Evolutionary conservation across 2,113 vertebrate species (phyloP), one percentile per base, ranked within the genome.

Genomic region (Spea multiplicata): DNA sequence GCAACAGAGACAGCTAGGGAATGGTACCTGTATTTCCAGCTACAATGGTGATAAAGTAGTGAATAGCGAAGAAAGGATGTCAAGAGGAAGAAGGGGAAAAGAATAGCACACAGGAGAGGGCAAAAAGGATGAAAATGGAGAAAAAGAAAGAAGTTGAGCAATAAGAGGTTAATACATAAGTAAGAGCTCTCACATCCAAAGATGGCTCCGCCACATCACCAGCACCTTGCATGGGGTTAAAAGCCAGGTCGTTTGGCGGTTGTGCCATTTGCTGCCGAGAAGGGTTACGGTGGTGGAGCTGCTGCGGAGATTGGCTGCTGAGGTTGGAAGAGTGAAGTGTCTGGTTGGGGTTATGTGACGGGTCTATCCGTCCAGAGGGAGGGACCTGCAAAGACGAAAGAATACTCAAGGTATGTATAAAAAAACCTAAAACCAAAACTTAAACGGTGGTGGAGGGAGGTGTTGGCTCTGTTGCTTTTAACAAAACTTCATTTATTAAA

Each of bases 151-250:
- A 30, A 30, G 30, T 30, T 30, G 30, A 30, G 30, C 30, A 30
- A 30, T 30, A 30, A 30, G 30, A 30, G 30, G 30, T 30, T 30
- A 30, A 30, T 30, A 30, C 30, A 1, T 1, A 30, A 30, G 30
- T 30, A 7, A 14, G 9, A 55, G 12, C 44, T 52, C 95, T 97
- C 86, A 98, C 96, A 8, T 98, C 96, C 14, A 98, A 91, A 8
- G 94, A 85, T 3, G 95, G 93, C 77, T 98, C 96, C 0, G 95
- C 85, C 61, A 94, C 94, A 0, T 96, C 96, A 3, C 92, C 94
- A 0, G 90, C 79, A 0, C 87, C 88, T 1, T 91, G 86, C 5
- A 93, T 82, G 0, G 95, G 84, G 13, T 87, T 91, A 52, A 96
- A 97, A 67, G 92, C 67, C 65, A 93, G 84, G 12, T 92, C 92